These are phyloP conservation scores for Parnassius smintheus DNA, from an alignment of 2,888 invertebrate genomes.

Conservation along the genomic window DNA sequence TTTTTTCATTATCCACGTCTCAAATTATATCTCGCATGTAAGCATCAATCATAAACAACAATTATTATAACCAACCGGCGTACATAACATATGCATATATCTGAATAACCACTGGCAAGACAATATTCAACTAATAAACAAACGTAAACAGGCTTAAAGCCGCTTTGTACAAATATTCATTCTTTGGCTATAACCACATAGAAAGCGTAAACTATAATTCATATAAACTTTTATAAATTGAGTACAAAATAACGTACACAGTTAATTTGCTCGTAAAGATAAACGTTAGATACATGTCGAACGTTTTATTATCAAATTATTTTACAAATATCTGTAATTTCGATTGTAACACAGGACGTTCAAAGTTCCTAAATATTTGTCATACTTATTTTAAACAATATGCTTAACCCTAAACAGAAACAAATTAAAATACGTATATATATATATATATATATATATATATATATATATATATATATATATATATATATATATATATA, in stretches of 20 bases:
- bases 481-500: constrained; percentile 11
- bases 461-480: too few species aligned
- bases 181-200: constrained; percentile 73
- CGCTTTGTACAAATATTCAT: constrained; percentile 55
- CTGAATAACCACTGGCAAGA: constrained; percentile 41
- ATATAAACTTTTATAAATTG: constrained; percentile 49
- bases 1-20: constrained; percentile 11
- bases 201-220: constrained; percentile 66
- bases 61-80: constrained; percentile 11
- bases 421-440: constrained; percentile 20
- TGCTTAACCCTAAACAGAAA: constrained; percentile 14
- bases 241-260: constrained; percentile 38
- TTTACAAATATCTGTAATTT: constrained; percentile 22
- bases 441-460: constrained; percentile 1
- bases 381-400: constrained; percentile 16
- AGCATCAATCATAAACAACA: constrained; percentile 22
- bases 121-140: constrained; percentile 42
- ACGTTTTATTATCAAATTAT: constrained; percentile 8
- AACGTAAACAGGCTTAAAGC: constrained; percentile 56
- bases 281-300: constrained; percentile 18
- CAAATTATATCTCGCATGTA: constrained; percentile 28
- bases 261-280: constrained; percentile 34
- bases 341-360: constrained; percentile 26
- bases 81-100: constrained; percentile 8
- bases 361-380: constrained; percentile 22